A percentile compares a stretch with the other conserved stretches of the same genome.
These are phyloP conservation scores for Melanerpes formicivorus DNA, from an alignment of 2,113 vertebrate species.

Conservation along the genomic window DNA sequence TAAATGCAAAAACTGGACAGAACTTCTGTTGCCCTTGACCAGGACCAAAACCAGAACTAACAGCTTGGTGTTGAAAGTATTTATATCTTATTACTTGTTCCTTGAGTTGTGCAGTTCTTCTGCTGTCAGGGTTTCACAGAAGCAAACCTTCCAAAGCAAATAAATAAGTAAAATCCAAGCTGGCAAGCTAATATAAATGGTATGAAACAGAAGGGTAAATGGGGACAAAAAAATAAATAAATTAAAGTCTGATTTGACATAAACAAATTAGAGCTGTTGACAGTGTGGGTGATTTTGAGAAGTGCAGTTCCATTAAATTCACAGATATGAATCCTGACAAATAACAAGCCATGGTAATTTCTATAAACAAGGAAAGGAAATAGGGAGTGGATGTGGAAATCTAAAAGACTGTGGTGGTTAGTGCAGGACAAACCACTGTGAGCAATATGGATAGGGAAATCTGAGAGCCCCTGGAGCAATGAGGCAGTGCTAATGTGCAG, in stretches of 20 bases:
- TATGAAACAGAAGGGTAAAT: conserved; percentile 67
- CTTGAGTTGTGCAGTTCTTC: not conserved
- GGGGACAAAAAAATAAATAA: not conserved
- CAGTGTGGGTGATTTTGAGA: conserved; percentile 70
- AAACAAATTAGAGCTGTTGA: conserved; percentile 74
- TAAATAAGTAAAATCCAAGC: conserved; percentile 60
- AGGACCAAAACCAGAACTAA: not conserved
- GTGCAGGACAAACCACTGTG: not conserved
- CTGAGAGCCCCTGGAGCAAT: not conserved
- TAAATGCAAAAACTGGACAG: not conserved
- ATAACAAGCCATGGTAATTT: conserved; percentile 66
- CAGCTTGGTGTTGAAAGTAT: conserved; percentile 15
- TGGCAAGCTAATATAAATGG: conserved; percentile 66
- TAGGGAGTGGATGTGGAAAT: conserved; percentile 37
- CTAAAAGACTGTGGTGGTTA: not conserved
- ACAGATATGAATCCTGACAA: conserved; percentile 61
- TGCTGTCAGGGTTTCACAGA: conserved; percentile 43
- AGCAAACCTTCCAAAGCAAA: conserved; percentile 44
- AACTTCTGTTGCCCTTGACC: not conserved
- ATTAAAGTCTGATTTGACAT: conserved; percentile 36
- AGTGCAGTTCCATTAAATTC: conserved; percentile 68
- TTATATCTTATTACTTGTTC: conserved; percentile 6
- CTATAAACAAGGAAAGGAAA: conserved; percentile 61
- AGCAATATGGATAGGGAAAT: not conserved
- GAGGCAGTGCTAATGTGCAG: not conserved